Evolutionary conservation across 2,888 invertebrate genomes (phyloP).

Genomic region (Drosophila picticornis): DNA sequence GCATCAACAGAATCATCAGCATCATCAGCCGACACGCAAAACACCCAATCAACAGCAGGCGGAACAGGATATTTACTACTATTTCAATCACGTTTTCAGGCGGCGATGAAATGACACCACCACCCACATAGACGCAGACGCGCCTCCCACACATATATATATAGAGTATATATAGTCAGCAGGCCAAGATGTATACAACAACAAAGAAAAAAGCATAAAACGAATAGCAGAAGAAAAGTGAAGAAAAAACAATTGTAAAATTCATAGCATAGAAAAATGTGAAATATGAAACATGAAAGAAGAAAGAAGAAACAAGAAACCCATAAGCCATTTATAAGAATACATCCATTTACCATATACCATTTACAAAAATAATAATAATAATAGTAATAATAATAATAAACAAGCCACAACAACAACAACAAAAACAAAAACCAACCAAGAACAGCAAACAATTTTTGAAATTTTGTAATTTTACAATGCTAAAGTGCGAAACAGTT

Average conservation of each 20-base stretch:
- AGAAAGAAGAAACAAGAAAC: constrained; percentile 31
- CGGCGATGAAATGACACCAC: constrained; percentile 39
- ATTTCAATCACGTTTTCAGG: constrained; percentile 82
- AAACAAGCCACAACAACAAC: constrained; percentile 33
- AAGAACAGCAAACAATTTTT: constrained; percentile 15
- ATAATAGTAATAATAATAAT: constrained; percentile 15
- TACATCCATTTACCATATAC: constrained; percentile 19
- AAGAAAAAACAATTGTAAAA: constrained; percentile 36
- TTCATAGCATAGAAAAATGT: constrained; percentile 37
- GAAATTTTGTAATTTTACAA: constrained; percentile 53
- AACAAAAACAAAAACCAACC: constrained; percentile 12
- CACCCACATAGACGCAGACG: constrained; percentile 9
- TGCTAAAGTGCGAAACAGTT: constrained; percentile 6
- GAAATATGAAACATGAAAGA: constrained; percentile 25
- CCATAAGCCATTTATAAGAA: constrained; percentile 38
- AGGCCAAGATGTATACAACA: constrained; percentile 36
- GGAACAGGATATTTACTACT: constrained; percentile 82
- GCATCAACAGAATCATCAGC: constrained; percentile 19
- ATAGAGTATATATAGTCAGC: constrained; percentile 44
- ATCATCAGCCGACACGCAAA: constrained; percentile 63
- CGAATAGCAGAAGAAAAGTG: neutral
- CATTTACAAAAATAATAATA: constrained; percentile 18
- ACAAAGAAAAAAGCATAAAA: neutral
- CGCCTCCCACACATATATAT: constrained; percentile 34
- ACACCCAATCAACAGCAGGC: constrained; percentile 78